phyloP scores from a whole-genome alignment of 2,797 vertebrate genomes.

The Babyrousa celebensis region DNA sequence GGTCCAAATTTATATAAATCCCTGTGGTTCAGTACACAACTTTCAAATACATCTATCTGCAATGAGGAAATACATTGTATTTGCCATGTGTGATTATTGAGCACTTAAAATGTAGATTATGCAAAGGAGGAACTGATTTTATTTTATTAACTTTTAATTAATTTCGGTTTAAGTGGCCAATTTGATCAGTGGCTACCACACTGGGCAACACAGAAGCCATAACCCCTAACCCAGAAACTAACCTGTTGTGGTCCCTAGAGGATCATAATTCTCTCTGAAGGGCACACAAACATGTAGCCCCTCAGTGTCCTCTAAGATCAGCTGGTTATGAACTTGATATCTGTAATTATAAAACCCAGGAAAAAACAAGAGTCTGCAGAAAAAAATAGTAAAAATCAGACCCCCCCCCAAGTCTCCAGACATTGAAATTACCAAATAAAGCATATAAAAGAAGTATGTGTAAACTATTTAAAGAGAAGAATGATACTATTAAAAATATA shows the following conservation, averaged over 20 bases:
- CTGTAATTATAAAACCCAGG: background rate
- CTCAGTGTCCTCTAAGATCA: background rate
- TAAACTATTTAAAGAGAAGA: background rate
- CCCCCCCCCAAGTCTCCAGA: background rate
- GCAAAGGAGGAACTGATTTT: background rate
- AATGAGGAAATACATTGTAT: accelerated
- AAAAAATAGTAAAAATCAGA: background rate
- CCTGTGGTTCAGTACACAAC: accelerated
- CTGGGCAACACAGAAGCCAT: no score
- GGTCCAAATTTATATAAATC: background rate
- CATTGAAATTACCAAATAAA: no score
- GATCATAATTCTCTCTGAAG: background rate
- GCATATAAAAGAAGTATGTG: background rate
- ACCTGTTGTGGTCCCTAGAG: background rate
- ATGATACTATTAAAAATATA: background rate
- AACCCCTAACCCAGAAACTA: background rate
- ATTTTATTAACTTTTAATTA: background rate
- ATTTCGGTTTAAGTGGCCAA: background rate
- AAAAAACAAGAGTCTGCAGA: background rate
- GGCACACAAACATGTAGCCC: background rate
- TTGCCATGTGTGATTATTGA: background rate
- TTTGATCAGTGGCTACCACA: background rate
- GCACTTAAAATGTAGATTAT: background rate
- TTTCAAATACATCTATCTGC: background rate
- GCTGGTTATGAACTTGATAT: background rate